Base-by-base conservation (phyloP, 1,140 invertebrate genomes). In the Drosophila lini region DNA sequence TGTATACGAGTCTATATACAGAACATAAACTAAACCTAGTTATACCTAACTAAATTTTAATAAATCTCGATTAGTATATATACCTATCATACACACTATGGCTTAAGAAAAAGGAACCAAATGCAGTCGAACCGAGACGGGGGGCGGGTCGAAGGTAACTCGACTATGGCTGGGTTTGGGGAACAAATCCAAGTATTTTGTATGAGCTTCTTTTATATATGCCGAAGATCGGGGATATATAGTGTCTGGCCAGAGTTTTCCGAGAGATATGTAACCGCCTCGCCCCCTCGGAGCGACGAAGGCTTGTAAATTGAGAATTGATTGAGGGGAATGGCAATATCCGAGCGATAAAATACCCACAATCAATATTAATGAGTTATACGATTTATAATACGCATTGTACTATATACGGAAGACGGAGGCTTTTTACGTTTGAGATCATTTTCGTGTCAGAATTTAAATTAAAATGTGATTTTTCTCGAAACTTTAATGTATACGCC, bases 381-480 rank as follows among this genome's bases (percentile, higher is more conserved):
- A 71, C 64, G 42, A 68, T 62, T 80, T 63, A 69, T 44, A 40
- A 68, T 53, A 67, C 57, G 47, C 73, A 45, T 56, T 59, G 64
- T 75, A 71, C 40, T 65, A 73, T 65, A 67, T 41, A 64, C 67
- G 70, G 64, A 81, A 44, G 70, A 44, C 45, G 48, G 41, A 81
- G 38, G 84, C 85, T 89, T 84, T 81, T 89, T 89, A 58, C 74
- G 84, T 89, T 88, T 69, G 52, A 84, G 61, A 63, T 65, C 61
- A 68, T 79, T 89, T 89, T 78, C 69, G 68, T 89, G 78, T 89
- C 78, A 73, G 78, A 89, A 89, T 89, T 89, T 89, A 90, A 81
- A 89, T 89, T 89, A 74, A 89, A 89, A 89, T 89, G 84, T 89
- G 84, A 89, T 89, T 89, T 88, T 89, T 89, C 85, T 89, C 80